Percentiles rank a stretch among this genome's conserved stretches.
Conservation (phyloP, 2,113 vertebrate species). For the Oryzias curvinotus region DNA sequence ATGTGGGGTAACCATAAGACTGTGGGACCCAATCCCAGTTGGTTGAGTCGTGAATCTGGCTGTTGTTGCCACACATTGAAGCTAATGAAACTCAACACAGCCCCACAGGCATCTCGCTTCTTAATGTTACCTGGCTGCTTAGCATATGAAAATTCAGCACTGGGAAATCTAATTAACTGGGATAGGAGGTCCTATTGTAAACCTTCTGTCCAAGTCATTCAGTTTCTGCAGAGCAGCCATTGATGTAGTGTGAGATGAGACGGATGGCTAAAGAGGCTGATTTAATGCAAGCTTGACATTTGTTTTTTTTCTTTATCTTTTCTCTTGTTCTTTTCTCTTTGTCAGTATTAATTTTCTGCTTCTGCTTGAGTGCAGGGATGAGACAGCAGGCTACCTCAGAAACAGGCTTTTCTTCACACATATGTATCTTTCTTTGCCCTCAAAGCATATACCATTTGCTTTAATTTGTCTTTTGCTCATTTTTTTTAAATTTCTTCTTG, state of each 20-base stretch:
- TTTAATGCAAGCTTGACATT: slow-evolving; percentile 55
- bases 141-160: slow-evolving; percentile 54
- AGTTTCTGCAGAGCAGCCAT: slow-evolving; percentile 39
- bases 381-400: slow-evolving; percentile 54
- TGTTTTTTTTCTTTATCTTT: slow-evolving; percentile 25
- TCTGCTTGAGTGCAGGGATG: slow-evolving; percentile 51
- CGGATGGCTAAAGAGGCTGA: slow-evolving; percentile 45
- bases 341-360: slow-evolving; percentile 64
- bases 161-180: slow-evolving; percentile 57
- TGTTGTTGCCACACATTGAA: slow-evolving; percentile 53
- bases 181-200: slow-evolving; percentile 38
- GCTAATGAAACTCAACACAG: slow-evolving; percentile 53
- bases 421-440: slow-evolving; percentile 31
- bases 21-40: slow-evolving; percentile 53
- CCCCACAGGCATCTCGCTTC: slow-evolving; percentile 27
- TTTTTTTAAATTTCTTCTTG: slow-evolving; percentile 15
- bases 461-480: slow-evolving; percentile 23
- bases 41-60: slow-evolving; percentile 55
- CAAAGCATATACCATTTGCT: slow-evolving; percentile 36
- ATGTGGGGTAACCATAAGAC: slow-evolving; percentile 58
- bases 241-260: slow-evolving; percentile 36
- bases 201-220: slow-evolving; percentile 36
- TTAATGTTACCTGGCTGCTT: slow-evolving; percentile 45
- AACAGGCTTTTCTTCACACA: slow-evolving; percentile 46
- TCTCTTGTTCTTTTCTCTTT: slow-evolving; percentile 37